Evolutionary conservation across 1,140 invertebrate species (phyloP).

Genomic region (Leptopilina clavipes): DNA sequence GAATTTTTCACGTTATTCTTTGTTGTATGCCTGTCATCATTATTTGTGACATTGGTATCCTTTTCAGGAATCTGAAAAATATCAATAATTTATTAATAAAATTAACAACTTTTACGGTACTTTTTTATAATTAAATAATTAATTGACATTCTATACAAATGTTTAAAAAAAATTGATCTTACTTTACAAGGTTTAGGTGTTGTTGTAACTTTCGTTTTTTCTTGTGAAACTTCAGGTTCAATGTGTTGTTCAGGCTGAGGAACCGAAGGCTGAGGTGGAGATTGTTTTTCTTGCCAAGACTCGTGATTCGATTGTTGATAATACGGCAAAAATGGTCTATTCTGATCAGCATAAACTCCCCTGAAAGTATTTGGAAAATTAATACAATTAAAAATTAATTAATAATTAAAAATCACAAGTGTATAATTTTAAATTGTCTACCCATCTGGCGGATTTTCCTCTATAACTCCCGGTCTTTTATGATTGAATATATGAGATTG

Average conservation of each 20-base stretch:
- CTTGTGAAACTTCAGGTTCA: neutral
- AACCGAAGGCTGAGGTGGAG: conserved; percentile 51
- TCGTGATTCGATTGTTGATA: conserved; percentile 61
- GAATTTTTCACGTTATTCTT: conserved; percentile 10
- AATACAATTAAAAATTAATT: conserved; percentile 33
- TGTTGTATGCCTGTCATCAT: neutral
- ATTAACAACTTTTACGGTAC: too few relatives aligned
- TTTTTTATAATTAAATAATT: too few relatives aligned
- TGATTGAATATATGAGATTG: conserved; percentile 79
- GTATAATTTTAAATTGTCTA: conserved; percentile 53
- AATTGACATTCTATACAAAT: too few relatives aligned
- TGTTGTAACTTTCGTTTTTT: conserved; percentile 50
- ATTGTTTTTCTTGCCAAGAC: conserved; percentile 57
- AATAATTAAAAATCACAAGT: conserved; percentile 35
- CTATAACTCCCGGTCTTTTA: conserved; percentile 78
- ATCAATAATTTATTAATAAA: conserved; percentile 1
- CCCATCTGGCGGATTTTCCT: conserved; percentile 74
- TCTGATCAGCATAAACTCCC: conserved; percentile 56
- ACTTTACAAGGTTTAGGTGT: conserved; percentile 58
- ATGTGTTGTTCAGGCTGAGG: conserved; percentile 30
- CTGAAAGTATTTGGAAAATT: conserved; percentile 38
- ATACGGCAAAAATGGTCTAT: conserved; percentile 60
- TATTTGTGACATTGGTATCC: neutral
- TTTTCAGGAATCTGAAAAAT: neutral
- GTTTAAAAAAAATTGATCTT: conserved; percentile 38